Conservation (phyloP, 92 coral and sea anemone species). For the Phenganax subtilis region DNA sequence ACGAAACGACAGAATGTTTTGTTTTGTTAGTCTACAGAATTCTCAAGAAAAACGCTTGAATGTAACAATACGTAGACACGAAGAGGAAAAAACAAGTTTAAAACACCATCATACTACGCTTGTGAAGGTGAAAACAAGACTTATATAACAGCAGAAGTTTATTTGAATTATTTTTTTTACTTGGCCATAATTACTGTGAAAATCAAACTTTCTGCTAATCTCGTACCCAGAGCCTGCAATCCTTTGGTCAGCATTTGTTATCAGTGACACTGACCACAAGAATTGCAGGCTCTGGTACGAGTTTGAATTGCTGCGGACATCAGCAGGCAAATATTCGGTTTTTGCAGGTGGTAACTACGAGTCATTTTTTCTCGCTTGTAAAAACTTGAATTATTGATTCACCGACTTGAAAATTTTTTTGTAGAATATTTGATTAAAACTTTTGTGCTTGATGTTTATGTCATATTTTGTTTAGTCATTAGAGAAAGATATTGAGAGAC, state of each 20-base stretch:
- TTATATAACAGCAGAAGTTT: neutral
- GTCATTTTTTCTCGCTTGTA: too few relatives aligned
- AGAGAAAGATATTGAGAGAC: conserved; percentile 82
- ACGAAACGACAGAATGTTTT: neutral
- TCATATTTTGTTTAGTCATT: conserved; percentile 59
- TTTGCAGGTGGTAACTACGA: too few relatives aligned
- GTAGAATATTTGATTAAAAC: neutral
- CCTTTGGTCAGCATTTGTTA: neutral
- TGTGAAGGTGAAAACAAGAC: conserved; percentile 58
- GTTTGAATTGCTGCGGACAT: too few relatives aligned
- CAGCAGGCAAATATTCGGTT: too few relatives aligned
- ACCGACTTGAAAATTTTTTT: neutral
- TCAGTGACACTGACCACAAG: neutral
- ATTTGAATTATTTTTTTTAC: neutral
- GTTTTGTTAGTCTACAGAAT: conserved; percentile 53
- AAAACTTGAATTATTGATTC: neutral
- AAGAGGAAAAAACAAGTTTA: conserved; percentile 70
- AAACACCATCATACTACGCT: conserved; percentile 78
- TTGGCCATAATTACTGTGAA: too few relatives aligned
- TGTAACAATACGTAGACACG: conserved; percentile 54
- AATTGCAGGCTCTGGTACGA: too few relatives aligned
- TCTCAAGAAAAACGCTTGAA: conserved; percentile 65
- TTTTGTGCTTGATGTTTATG: neutral
- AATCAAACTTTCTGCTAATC: too few relatives aligned
- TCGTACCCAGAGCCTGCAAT: neutral